A percentile compares a stretch with the other conserved stretches of the same genome.
Conservation (phyloP, 2,888 invertebrate genomes). For the Limnephilus lunatus region DNA sequence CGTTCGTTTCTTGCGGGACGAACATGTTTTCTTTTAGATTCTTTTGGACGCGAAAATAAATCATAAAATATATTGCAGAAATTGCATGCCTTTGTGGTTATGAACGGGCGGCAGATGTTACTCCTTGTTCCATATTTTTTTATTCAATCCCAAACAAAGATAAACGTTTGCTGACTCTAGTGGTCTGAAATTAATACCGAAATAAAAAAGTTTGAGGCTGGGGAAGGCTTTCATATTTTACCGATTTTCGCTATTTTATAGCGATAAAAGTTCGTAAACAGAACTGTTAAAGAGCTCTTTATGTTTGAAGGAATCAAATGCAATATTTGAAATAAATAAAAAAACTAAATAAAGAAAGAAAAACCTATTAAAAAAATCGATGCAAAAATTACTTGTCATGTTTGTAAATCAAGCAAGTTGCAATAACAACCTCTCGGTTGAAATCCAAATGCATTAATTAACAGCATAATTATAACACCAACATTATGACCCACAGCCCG, state of each 20-base stretch:
- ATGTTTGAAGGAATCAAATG: neutral
- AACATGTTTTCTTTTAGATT: neutral
- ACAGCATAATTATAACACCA: no score
- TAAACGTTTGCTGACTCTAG: neutral
- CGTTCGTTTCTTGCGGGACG: neutral
- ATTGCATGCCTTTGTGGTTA: constrained; percentile 12
- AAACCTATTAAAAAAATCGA: no score
- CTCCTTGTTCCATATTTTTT: neutral
- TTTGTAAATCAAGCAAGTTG: no score
- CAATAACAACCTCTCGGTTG: no score
- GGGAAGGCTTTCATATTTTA: neutral
- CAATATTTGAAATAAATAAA: neutral
- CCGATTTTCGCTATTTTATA: neutral
- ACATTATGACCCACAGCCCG: no score
- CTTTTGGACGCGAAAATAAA: neutral
- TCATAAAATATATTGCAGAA: constrained; percentile 20
- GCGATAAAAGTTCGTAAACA: neutral
- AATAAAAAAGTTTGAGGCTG: neutral
- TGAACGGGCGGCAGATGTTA: constrained; percentile 5
- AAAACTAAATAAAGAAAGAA: no score
- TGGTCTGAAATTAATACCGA: neutral
- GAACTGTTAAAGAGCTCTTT: no score
- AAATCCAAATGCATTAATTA: no score
- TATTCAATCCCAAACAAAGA: neutral
- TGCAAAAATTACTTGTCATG: no score